These are phyloP conservation scores for Drosophila ohnishii DNA, from an alignment of 1,140 invertebrate species.

Conservation along the genomic window DNA sequence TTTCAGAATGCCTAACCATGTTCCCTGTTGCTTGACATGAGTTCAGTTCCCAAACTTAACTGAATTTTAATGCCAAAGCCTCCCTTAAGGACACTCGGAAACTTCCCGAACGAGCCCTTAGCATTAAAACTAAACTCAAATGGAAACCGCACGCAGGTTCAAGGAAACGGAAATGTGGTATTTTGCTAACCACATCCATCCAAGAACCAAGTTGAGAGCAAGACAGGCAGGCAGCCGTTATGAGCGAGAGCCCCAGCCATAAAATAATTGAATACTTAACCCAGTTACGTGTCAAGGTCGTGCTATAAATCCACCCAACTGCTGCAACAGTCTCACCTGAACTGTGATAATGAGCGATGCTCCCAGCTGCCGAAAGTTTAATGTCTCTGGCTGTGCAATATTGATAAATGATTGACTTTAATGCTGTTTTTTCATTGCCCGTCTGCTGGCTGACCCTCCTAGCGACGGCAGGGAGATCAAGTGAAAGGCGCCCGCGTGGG, in stretches of 20 bases:
- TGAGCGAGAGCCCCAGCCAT: not conserved
- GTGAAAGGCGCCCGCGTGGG: not conserved
- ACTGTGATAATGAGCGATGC: constrained; percentile 5
- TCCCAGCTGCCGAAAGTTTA: not conserved
- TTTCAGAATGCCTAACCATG: not conserved
- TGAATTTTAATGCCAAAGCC: constrained; percentile 6
- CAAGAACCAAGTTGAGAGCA: not conserved
- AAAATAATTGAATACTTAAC: constrained; percentile 37
- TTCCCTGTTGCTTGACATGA: not conserved
- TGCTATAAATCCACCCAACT: not conserved
- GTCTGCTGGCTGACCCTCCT: not conserved
- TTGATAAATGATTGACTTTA: constrained; percentile 21
- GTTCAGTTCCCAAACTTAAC: not conserved
- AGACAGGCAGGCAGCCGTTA: not conserved
- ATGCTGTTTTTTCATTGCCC: not conserved
- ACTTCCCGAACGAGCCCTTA: constrained; percentile 10
- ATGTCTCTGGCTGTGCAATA: not conserved
- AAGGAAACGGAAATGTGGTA: not conserved
- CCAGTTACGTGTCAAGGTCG: constrained; percentile 26
- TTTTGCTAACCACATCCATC: constrained; percentile 11
- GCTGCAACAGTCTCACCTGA: not conserved
- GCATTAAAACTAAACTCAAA: constrained; percentile 18
- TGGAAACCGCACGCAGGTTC: constrained; percentile 4
- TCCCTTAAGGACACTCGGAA: constrained; percentile 8
- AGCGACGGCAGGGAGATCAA: constrained; percentile 17